These are phyloP conservation scores for Clupea harengus DNA, from an alignment of 2,113 vertebrate species.

Conservation along the genomic window DNA sequence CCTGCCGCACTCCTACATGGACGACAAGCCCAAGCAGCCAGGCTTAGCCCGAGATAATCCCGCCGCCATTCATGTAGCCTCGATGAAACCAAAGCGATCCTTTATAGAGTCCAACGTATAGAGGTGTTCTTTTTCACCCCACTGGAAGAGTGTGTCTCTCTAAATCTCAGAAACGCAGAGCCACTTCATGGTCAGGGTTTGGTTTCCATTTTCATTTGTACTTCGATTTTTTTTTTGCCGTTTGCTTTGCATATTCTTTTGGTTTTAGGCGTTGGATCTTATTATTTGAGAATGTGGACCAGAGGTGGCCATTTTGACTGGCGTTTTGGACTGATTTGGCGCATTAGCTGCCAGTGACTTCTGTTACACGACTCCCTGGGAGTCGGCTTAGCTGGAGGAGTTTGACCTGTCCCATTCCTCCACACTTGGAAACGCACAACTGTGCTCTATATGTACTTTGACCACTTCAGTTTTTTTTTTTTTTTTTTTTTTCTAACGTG, in stretches of 20 bases:
- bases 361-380: conserved; percentile 63
- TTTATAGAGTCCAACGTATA: conserved; percentile 98
- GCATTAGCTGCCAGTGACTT: conserved; percentile 50
- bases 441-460: neutral
- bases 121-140: conserved; percentile 39
- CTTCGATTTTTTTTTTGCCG: neutral
- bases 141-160: conserved; percentile 17
- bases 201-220: neutral
- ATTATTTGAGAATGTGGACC: conserved; percentile 17
- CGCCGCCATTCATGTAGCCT: conserved; percentile 71
- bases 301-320: conserved; percentile 24
- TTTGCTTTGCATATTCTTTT: neutral
- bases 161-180: conserved; percentile 17
- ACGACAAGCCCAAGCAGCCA: conserved; percentile 72
- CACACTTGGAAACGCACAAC: neutral
- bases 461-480: neutral
- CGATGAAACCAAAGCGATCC: conserved; percentile 94
- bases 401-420: neutral
- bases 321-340: conserved; percentile 40
- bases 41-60: conserved; percentile 73
- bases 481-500: neutral
- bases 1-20: conserved; percentile 70
- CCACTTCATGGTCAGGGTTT: neutral
- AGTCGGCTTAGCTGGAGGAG: conserved; percentile 78
- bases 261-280: neutral